A percentile compares a stretch with the other conserved stretches of the same genome.
Conservation (phyloP, 1,140 invertebrate species). For the Kradibia gibbosae region DNA sequence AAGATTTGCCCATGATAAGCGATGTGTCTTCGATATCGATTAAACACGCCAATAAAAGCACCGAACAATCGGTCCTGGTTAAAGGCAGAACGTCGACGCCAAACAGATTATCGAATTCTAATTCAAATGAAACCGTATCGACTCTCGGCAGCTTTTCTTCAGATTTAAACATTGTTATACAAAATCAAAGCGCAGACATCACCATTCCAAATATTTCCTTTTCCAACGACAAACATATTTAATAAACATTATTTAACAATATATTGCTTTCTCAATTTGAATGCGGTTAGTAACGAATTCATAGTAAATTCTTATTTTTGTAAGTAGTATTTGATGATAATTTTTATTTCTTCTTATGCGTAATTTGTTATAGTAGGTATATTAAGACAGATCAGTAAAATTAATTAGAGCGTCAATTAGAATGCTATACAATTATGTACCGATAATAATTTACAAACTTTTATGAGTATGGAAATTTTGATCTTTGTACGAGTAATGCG, state of each 20-base stretch:
- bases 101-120: slow-evolving; percentile 53
- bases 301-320: not conserved
- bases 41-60: slow-evolving; percentile 67
- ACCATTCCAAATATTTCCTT: slow-evolving; percentile 46
- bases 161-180: slow-evolving; percentile 36
- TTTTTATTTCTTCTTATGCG: not conserved
- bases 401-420: not conserved
- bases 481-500: not conserved
- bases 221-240: slow-evolving; percentile 37
- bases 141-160: slow-evolving; percentile 44
- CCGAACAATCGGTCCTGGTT: slow-evolving; percentile 65
- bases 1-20: slow-evolving; percentile 64
- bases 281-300: not conserved
- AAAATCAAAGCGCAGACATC: slow-evolving; percentile 44
- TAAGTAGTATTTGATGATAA: not conserved
- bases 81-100: slow-evolving; percentile 70
- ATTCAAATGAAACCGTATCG: slow-evolving; percentile 39
- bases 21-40: slow-evolving; percentile 71
- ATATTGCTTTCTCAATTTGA: not conserved
- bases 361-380: not conserved
- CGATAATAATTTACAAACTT: not conserved
- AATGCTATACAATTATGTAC: not conserved
- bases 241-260: not conserved
- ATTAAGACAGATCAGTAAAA: not conserved
- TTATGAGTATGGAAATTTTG: not conserved